These are phyloP conservation scores for Drosophila leonis DNA, from an alignment of 2,888 invertebrate genomes.

Conservation along the genomic window DNA sequence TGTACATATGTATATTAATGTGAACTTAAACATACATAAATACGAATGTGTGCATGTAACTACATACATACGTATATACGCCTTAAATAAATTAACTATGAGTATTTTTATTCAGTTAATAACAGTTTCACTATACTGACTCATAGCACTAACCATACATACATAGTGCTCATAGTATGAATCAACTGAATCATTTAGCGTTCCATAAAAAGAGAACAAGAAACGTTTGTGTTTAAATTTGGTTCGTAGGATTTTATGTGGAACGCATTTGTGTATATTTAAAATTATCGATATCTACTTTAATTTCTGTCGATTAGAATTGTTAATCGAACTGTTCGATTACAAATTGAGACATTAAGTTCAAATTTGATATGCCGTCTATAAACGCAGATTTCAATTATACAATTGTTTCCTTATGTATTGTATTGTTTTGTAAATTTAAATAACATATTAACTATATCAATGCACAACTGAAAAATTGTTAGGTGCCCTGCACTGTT, in stretches of 20 bases:
- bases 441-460: neutral
- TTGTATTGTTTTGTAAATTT: neutral
- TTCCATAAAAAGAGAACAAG: neutral
- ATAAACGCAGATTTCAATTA: neutral
- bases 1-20: neutral
- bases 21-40: neutral
- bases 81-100: too few relatives aligned
- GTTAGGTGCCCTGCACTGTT: neutral
- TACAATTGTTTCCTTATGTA: neutral
- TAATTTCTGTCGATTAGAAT: neutral
- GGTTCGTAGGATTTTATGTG: neutral
- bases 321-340: neutral
- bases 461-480: neutral
- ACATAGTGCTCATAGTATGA: conserved; percentile 1
- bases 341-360: neutral
- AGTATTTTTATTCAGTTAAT: neutral
- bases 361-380: neutral
- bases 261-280: neutral
- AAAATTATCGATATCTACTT: neutral
- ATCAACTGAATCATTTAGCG: conserved; percentile 3
- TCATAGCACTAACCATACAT: too few relatives aligned
- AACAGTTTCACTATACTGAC: neutral
- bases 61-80: neutral
- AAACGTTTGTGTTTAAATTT: neutral
- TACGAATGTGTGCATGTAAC: neutral